Percentiles rank a stretch among this genome's conserved stretches.
These are phyloP conservation scores for Apodemia zela DNA, from an alignment of 2,888 invertebrate species.

Conservation along the genomic window DNA sequence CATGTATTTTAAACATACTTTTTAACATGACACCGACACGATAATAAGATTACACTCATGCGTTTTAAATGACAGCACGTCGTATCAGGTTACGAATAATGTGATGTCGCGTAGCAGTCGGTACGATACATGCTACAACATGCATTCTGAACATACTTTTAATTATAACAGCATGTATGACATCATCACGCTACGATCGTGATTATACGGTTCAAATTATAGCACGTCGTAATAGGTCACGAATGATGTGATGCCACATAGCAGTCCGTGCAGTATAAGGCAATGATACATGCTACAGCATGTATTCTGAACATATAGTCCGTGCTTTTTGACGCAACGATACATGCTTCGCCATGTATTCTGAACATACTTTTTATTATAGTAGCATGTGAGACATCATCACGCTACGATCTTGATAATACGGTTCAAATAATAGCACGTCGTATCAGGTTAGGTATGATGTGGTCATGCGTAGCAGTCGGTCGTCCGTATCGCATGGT, in stretches of 20 bases:
- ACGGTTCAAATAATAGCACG: no score
- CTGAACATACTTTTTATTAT: background rate
- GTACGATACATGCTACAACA: background rate
- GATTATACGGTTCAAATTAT: no score
- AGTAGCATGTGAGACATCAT: background rate
- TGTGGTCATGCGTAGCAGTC: background rate
- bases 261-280: no score
- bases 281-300: background rate
- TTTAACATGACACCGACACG: background rate
- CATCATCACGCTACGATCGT: no score
- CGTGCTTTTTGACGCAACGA: background rate
- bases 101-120: background rate
- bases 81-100: no score
- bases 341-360: background rate
- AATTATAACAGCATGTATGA: no score
- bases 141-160: background rate
- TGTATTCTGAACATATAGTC: background rate
- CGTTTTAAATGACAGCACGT: no score
- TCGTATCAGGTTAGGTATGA: no score
- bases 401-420: no score
- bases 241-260: no score
- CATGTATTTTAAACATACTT: background rate
- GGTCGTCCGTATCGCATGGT: constrained; percentile 10
- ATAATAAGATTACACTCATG: no score
- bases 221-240: no score